phyloP scores from a whole-genome alignment of 2,113 vertebrate genomes.

The Triplophysa rosa region DNA sequence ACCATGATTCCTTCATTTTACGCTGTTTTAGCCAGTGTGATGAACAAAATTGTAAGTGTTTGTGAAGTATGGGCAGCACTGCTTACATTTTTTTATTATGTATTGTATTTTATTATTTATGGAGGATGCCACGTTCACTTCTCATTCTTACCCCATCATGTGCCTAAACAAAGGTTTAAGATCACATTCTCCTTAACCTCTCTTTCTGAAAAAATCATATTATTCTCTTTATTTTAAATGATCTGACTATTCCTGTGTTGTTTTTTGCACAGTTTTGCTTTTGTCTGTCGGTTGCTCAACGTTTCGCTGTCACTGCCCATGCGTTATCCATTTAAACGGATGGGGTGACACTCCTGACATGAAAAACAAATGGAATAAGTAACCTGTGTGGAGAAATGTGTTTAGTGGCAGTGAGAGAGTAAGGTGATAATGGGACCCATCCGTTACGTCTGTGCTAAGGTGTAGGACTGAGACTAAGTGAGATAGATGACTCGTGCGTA shows the following conservation, averaged over 20 bases:
- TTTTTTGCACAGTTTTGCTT: no score
- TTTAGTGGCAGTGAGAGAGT: constrained; percentile 35
- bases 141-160: neutral
- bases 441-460: neutral
- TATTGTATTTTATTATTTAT: neutral
- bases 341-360: constrained; percentile 5
- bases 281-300: no score
- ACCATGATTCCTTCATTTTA: constrained; percentile 32
- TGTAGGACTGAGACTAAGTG: constrained; percentile 38
- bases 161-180: neutral
- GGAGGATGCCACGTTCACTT: no score
- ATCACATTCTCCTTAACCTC: neutral
- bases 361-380: constrained; percentile 34
- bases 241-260: neutral
- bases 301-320: neutral
- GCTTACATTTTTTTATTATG: neutral
- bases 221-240: neutral
- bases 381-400: constrained; percentile 26
- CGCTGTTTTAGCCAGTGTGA: constrained; percentile 26
- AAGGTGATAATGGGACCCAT: constrained; percentile 43
- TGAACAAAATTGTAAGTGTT: constrained; percentile 8
- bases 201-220: neutral
- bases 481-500: constrained; percentile 50
- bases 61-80: neutral
- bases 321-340: constrained; percentile 10